phyloP scores from a whole-genome alignment of 2,113 vertebrate genomes.

The Plestiodon gilberti region DNA sequence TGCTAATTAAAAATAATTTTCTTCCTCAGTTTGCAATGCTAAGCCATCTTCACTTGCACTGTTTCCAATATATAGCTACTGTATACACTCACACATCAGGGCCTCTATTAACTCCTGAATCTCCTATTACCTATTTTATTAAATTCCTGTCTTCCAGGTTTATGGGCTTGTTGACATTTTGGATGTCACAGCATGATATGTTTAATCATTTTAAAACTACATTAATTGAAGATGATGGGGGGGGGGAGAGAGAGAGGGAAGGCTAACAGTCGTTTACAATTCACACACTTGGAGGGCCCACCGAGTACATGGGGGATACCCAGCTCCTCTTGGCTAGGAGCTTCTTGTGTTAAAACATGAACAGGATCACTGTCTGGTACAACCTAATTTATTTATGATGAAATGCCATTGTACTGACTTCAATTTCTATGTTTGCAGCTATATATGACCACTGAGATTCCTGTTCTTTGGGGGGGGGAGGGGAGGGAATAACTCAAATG shows the following conservation, averaged over 20 bases:
- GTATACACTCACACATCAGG: constrained; percentile 82
- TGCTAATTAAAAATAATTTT: constrained; percentile 95
- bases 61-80: constrained; percentile 83
- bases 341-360: constrained; percentile 16
- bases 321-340: constrained; percentile 35
- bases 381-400: neutral
- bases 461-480: too few species aligned
- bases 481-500: constrained; percentile 3
- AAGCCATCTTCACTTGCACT: constrained; percentile 87
- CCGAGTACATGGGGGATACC: constrained; percentile 1
- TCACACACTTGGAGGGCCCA: constrained; percentile 54
- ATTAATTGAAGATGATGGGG: constrained; percentile 74
- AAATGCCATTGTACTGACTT: neutral
- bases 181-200: constrained; percentile 80
- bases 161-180: constrained; percentile 82
- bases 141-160: constrained; percentile 77
- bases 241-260: constrained; percentile 43
- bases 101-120: constrained; percentile 83
- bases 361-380: neutral
- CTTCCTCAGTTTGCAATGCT: constrained; percentile 88
- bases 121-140: constrained; percentile 83
- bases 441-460: constrained; percentile 39
- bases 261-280: constrained; percentile 54
- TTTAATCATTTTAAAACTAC: constrained; percentile 80
- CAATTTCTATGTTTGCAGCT: constrained; percentile 10